Conservation (phyloP, 2,113 vertebrate genomes). For the Catharus fuscescens region DNA sequence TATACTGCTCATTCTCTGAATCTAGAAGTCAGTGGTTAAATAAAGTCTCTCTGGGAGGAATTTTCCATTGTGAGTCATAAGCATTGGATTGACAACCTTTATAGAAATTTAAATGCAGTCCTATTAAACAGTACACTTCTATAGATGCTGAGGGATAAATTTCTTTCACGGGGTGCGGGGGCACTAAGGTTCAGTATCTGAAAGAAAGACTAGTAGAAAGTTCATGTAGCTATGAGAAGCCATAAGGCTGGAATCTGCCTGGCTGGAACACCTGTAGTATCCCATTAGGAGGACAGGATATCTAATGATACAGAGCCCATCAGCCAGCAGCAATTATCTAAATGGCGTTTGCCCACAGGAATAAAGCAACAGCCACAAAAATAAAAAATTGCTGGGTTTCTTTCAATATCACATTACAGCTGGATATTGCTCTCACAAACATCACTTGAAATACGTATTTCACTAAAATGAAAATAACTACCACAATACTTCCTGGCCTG, state of each 20-base stretch:
- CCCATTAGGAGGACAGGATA: background rate
- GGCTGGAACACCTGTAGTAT: background rate
- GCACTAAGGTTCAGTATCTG: background rate
- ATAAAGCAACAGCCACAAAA: background rate
- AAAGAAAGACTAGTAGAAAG: background rate
- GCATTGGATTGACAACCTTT: constrained; percentile 16
- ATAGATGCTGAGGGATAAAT: background rate
- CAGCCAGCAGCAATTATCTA: background rate
- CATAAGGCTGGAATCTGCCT: background rate
- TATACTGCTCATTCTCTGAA: background rate
- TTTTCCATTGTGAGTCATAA: constrained; percentile 44
- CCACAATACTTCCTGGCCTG: background rate
- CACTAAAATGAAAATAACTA: background rate
- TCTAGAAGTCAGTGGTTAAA: constrained; percentile 3
- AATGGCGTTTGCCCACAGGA: background rate
- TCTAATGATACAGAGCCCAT: background rate
- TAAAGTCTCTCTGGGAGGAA: background rate
- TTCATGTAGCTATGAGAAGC: background rate
- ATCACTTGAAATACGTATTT: background rate
- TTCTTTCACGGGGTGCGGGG: background rate
- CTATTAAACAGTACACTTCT: background rate
- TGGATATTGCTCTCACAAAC: background rate
- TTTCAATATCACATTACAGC: background rate
- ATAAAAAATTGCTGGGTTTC: background rate
- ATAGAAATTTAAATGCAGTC: constrained; percentile 25